phyloP scores from a whole-genome alignment of 1,140 invertebrate species.

The Temnothorax longispinosus region DNA sequence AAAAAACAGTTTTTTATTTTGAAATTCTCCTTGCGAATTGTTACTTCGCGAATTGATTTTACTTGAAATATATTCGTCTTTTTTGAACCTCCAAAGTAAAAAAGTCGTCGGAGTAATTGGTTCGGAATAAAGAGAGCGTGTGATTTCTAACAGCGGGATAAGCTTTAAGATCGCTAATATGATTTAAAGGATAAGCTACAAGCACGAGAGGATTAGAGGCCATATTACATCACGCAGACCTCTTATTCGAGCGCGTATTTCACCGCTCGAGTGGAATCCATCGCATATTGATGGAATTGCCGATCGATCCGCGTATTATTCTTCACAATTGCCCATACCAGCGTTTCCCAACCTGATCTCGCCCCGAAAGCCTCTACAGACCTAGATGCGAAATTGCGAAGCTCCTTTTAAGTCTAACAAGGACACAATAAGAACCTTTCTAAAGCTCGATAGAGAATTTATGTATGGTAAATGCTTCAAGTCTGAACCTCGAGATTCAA shows the following conservation, averaged over 20 bases:
- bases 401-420: not conserved
- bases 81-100: not conserved
- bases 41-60: not conserved
- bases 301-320: slow-evolving; percentile 18
- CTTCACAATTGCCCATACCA: not conserved
- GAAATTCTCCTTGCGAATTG: not conserved
- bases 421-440: not conserved
- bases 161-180: not conserved
- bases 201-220: slow-evolving; percentile 31
- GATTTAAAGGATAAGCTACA: slow-evolving; percentile 32
- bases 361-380: not conserved
- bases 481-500: too few species aligned
- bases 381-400: not conserved
- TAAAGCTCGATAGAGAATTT: not conserved
- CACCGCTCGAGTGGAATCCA: slow-evolving; percentile 4
- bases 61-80: not conserved
- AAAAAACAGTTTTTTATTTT: not conserved
- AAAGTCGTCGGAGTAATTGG: not conserved
- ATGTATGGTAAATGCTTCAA: too few species aligned
- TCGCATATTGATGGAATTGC: slow-evolving; percentile 29
- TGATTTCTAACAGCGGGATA: not conserved
- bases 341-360: not conserved
- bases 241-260: slow-evolving; percentile 27
- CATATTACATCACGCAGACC: not conserved
- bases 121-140: not conserved